phyloP scores from a whole-genome alignment of 2,797 vertebrate genomes.

The Neopelma chrysocephalum region DNA sequence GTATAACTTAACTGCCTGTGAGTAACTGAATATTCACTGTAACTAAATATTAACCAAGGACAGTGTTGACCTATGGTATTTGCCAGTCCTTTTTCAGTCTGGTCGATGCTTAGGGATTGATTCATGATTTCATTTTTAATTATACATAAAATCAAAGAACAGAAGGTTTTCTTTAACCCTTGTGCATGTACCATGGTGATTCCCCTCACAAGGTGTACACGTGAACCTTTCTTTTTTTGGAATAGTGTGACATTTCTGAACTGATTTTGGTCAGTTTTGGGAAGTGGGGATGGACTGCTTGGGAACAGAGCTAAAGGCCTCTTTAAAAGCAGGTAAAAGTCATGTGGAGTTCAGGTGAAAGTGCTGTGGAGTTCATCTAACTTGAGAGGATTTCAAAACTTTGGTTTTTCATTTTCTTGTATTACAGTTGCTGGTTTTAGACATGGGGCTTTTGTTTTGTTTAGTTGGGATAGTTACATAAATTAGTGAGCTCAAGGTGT shows the following conservation, averaged over 20 bases:
- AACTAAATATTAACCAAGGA: background rate
- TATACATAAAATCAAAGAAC: background rate
- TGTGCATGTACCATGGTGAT: background rate
- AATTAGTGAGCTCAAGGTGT: background rate
- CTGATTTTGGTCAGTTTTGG: background rate
- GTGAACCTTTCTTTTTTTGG: background rate
- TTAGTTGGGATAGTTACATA: background rate
- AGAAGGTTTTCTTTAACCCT: background rate
- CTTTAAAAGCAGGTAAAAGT: background rate
- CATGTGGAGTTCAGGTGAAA: background rate
- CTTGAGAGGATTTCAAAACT: background rate
- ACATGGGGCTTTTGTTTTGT: background rate
- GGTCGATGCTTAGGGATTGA: background rate
- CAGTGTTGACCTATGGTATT: background rate
- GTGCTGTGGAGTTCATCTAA: background rate
- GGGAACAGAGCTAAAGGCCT: background rate
- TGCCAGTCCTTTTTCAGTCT: background rate
- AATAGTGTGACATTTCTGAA: background rate
- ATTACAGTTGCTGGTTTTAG: background rate
- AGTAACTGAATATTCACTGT: background rate
- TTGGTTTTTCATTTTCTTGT: background rate
- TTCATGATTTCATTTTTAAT: background rate
- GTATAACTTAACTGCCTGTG: background rate
- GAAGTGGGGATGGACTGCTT: background rate
- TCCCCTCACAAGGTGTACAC: background rate